Percentiles rank a stretch among this genome's conserved stretches.
Conservation (phyloP, 2,797 vertebrate genomes). For the Hemitrygon akajei region DNA sequence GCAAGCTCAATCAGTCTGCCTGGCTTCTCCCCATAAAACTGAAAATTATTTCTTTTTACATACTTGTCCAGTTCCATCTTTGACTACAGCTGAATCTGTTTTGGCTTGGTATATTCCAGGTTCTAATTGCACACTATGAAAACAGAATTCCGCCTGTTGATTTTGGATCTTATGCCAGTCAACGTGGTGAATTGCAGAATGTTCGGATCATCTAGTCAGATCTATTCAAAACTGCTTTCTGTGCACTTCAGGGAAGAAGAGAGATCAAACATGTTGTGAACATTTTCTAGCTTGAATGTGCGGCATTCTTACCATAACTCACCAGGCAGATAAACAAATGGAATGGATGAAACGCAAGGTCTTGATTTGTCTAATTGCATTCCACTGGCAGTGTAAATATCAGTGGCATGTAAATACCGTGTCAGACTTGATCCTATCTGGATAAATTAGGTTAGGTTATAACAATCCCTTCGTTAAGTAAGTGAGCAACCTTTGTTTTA, state of each 20-base stretch:
- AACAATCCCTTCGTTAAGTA: not conserved
- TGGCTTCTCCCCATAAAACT: too few relatives aligned
- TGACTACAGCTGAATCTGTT: too few relatives aligned
- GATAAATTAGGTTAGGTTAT: not conserved
- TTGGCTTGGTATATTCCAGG: too few relatives aligned
- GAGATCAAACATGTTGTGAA: not conserved
- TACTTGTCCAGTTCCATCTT: too few relatives aligned
- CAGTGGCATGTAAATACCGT: too few relatives aligned
- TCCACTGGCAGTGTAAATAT: not conserved
- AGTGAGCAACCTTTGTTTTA: not conserved
- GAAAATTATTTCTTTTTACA: too few relatives aligned
- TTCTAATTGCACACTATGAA: too few relatives aligned
- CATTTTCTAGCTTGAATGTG: not conserved
- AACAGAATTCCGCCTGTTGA: too few relatives aligned
- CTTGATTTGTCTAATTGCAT: not conserved
- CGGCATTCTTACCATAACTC: not conserved
- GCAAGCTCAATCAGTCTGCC: too few relatives aligned
- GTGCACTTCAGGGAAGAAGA: not conserved
- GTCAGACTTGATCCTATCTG: not conserved
- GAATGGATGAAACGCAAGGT: too few relatives aligned
- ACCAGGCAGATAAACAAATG: too few relatives aligned
- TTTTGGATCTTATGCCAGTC: too few relatives aligned
- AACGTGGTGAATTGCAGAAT: not conserved
- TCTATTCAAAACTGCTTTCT: not conserved
- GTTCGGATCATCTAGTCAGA: not conserved